phyloP scores from a whole-genome alignment of 2,797 vertebrate genomes.

The Malacoctenus gilli region DNA sequence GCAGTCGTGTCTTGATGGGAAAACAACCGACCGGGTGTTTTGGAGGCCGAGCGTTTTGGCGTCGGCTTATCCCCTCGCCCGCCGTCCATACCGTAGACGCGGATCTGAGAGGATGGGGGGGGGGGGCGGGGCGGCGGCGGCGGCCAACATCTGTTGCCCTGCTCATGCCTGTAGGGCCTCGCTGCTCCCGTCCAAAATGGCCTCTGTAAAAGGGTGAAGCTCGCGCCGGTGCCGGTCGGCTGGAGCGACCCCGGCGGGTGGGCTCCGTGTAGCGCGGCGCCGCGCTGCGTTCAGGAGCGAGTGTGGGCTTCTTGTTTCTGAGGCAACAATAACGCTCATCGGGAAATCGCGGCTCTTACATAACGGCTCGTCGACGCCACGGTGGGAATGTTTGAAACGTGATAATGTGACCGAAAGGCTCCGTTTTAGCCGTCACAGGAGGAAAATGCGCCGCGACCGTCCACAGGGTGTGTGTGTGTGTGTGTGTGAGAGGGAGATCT shows the following conservation, averaged over 20 bases:
- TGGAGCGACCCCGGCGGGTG: conserved; percentile 45
- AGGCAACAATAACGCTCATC: conserved; percentile 72
- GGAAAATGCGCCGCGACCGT: conserved; percentile 1
- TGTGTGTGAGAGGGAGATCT: conserved; percentile 16
- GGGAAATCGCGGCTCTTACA: conserved; percentile 68
- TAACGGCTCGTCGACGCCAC: conserved; percentile 53
- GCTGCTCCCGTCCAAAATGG: conserved; percentile 3
- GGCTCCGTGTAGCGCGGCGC: conserved; percentile 22
- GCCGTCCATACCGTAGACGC: conserved; percentile 42
- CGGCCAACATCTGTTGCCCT: conserved; percentile 61
- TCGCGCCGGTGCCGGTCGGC: conserved; percentile 37
- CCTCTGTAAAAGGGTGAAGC: not conserved
- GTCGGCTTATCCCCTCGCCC: conserved; percentile 59
- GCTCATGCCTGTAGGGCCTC: conserved; percentile 50
- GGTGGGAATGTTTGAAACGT: conserved; percentile 30
- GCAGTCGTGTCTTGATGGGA: conserved; percentile 49
- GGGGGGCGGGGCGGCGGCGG: too few species aligned
- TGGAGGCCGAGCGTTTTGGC: conserved; percentile 38
- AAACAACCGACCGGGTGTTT: conserved; percentile 56
- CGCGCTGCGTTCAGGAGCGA: conserved; percentile 28
- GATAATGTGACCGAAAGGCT: conserved; percentile 24
- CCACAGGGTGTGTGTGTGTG: conserved; percentile 12
- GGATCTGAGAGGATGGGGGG: conserved; percentile 58
- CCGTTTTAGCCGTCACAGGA: not conserved
- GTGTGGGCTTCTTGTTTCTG: conserved; percentile 57